Percentiles rank a stretch among this genome's conserved stretches.
Conservation (phyloP, 1,140 invertebrate species). For the Drosophila sechellia region DNA sequence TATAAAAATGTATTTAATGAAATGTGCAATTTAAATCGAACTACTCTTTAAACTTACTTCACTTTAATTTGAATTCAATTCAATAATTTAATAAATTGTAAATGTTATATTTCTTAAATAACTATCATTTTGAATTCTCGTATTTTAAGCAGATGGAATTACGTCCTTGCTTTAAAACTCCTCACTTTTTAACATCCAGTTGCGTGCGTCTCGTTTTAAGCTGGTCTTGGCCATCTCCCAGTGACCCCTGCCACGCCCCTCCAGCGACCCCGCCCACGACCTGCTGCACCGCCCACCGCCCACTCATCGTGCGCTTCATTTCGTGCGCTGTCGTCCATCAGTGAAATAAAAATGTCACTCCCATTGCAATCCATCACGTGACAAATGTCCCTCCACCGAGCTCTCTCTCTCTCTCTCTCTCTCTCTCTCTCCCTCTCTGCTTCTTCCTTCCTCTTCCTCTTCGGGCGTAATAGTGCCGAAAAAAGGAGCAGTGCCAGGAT, state of each 20-base stretch:
- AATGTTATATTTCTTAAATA: too few relatives aligned
- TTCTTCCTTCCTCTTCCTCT: background rate
- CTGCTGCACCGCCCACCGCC: background rate
- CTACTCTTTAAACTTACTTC: background rate
- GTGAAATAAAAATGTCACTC: constrained; percentile 84
- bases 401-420: background rate
- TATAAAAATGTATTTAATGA: background rate
- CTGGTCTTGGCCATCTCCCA: constrained; percentile 37
- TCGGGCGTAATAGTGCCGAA: constrained; percentile 73
- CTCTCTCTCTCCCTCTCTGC: background rate
- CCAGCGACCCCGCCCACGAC: background rate
- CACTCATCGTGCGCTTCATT: constrained; percentile 57
- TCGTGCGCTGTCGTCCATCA: constrained; percentile 80
- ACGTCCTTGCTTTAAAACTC: background rate
- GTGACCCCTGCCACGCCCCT: background rate
- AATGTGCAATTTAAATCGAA: too few relatives aligned
- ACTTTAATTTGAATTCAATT: background rate
- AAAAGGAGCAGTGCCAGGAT: constrained; percentile 44
- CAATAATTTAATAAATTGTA: too few relatives aligned
- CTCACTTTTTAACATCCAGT: constrained; percentile 21
- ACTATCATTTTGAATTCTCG: too few relatives aligned
- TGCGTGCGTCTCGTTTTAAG: constrained; percentile 30
- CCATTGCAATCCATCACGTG: constrained; percentile 84
- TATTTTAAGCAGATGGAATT: background rate
- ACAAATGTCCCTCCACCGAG: constrained; percentile 68